Base-by-base conservation (phyloP, 2,113 vertebrate genomes). In the Pelobates fuscus region DNA sequence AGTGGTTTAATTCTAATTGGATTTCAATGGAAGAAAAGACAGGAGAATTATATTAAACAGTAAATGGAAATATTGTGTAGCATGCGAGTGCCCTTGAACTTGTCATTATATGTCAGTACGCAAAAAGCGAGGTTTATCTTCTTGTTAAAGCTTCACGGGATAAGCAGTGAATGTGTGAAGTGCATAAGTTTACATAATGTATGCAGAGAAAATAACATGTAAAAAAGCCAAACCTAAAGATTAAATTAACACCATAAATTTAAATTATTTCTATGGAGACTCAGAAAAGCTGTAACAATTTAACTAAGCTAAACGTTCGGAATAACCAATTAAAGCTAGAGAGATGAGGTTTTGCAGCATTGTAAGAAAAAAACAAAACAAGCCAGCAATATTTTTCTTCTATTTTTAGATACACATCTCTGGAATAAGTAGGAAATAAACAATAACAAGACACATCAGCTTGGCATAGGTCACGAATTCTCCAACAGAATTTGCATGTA, bases 161-260 rank as follows among this genome's bases (percentile, higher is more conserved):
- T 76, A 61, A 68, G 59, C 43, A 60, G 14, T 5, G 25, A 49
- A 30, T 24, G 64, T 68, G 41, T 32, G 26, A 76, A 59, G 49
- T 60, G 20, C 41, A 67, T 58, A 20, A 21, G n/a, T 18, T 20
- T 8, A 2, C 24, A 37, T 77, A 61, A 68, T 77, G 27, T 52
- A 77, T 68, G 37, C 26, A n/a, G 55, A 77, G 65, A 25, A 77
- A 68, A 68, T 68, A 66, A 68, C 71, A 30, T 24, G 54, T 43
- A 59, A 8, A 55, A 46, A 41, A 24, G n/a, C 54, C 20, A 25
- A 24, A 58, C 27, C 54, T 49, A 37, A 41, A 32, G 64, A 77
- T 67, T 67, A 61, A 68, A 77, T 77, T 77, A 49, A 68, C 73
- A 77, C 41, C 15, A 21, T 57, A 61, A 60, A 58, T 68, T 30